Percentiles rank a stretch among this genome's conserved stretches.
Conservation (phyloP, 2,797 vertebrate genomes). For the Tiaroga cobitis region DNA sequence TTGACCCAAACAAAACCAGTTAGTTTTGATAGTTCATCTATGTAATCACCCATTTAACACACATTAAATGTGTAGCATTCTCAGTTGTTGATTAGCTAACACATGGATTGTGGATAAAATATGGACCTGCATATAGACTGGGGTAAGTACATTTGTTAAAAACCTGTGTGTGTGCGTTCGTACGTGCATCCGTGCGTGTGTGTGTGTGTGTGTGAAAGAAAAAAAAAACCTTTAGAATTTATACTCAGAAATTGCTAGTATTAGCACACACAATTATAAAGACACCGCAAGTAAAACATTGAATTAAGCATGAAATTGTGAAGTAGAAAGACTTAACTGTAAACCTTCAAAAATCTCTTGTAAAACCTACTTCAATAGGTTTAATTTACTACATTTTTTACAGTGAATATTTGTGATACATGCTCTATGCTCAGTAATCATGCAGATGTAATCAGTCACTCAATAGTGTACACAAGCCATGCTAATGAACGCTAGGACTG, state of each 20-base stretch:
- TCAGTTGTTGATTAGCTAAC: not conserved
- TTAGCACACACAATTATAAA: too few relatives aligned
- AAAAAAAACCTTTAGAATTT: too few relatives aligned
- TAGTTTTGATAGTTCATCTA: not conserved
- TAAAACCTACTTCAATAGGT: too few relatives aligned
- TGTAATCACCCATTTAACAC: not conserved
- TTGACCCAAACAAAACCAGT: not conserved
- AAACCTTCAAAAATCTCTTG: too few relatives aligned
- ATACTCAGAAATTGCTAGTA: too few relatives aligned
- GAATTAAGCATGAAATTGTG: too few relatives aligned
- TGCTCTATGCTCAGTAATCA: not conserved
- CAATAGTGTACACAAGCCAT: constrained; percentile 26
- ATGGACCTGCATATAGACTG: not conserved
- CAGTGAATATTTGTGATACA: not conserved
- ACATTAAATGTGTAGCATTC: not conserved
- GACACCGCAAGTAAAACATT: too few relatives aligned
- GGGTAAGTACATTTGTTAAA: too few relatives aligned
- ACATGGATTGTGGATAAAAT: not conserved
- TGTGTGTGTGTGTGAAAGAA: not conserved
- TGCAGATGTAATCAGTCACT: constrained; percentile 29
- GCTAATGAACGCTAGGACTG: constrained; percentile 37
- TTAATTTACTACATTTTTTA: not conserved
- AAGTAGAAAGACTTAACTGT: too few relatives aligned
- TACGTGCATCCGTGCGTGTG: too few relatives aligned
- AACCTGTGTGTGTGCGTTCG: too few relatives aligned